Evolutionary conservation across 2,113 vertebrate species (phyloP).

Genomic region (Hippocampus mohnikei): DNA sequence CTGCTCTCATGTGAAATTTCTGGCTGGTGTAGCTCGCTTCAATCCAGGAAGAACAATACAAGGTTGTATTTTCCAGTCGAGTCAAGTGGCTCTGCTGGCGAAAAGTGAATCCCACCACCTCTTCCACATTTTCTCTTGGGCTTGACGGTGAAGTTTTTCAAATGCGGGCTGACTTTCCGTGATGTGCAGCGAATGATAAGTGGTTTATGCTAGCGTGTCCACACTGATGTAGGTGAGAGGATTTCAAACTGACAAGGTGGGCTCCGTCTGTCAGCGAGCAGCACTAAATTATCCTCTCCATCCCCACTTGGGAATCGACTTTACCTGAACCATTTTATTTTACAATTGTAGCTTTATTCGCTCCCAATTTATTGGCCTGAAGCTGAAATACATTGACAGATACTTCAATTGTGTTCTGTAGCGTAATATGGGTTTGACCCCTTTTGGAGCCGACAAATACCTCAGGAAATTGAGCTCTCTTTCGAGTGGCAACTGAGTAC

Average conservation of each 20-base stretch:
- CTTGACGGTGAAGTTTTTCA: slow-evolving; percentile 11
- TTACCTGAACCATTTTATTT: slow-evolving; percentile 17
- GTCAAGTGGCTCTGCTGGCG: neutral
- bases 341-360: slow-evolving; percentile 7
- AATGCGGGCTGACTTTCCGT: slow-evolving; percentile 6
- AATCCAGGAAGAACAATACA: slow-evolving; percentile 7
- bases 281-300: slow-evolving; percentile 20
- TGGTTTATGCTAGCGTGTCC: slow-evolving; percentile 28
- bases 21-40: slow-evolving; percentile 13
- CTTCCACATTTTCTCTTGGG: neutral
- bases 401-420: slow-evolving; percentile 20
- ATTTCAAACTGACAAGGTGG: slow-evolving; percentile 17
- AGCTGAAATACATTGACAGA: slow-evolving; percentile 28
- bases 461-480: slow-evolving; percentile 44
- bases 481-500: slow-evolving; percentile 42
- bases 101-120: slow-evolving; percentile 2
- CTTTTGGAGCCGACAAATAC: slow-evolving; percentile 28
- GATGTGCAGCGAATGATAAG: slow-evolving; percentile 9
- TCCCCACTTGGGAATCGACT: slow-evolving; percentile 29
- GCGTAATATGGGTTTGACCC: slow-evolving; percentile 41
- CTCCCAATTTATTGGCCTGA: slow-evolving; percentile 39
- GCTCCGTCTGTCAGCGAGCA: slow-evolving; percentile 31
- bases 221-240: neutral
- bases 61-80: slow-evolving; percentile 12
- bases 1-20: slow-evolving; percentile 15